Evolutionary conservation across 1,140 invertebrate genomes (phyloP).

Genomic region (Sarcophaga peregrina): DNA sequence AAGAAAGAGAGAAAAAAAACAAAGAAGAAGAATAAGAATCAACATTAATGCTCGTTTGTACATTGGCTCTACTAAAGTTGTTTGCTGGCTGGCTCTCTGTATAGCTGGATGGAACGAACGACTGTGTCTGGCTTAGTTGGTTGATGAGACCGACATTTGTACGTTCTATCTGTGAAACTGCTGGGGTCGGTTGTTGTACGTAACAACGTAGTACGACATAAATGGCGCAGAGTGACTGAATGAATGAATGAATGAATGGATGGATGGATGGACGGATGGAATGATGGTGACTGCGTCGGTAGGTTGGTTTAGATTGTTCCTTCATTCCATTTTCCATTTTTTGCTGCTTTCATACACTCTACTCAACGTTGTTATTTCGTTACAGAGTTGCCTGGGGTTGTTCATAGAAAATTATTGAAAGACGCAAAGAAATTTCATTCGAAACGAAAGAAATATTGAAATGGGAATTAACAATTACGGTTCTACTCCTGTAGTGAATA

Average conservation of each 20-base stretch:
- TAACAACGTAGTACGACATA: neutral
- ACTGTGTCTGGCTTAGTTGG: constrained; percentile 12
- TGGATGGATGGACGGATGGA: constrained; percentile 29
- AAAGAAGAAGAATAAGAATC: neutral
- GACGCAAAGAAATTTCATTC: too few species aligned
- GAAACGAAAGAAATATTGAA: too few species aligned
- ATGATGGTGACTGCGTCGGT: neutral
- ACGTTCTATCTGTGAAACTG: constrained; percentile 31
- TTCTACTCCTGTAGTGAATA: too few species aligned
- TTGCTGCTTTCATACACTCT: neutral
- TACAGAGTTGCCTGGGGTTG: neutral
- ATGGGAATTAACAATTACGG: too few species aligned
- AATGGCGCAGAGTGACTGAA: constrained; percentile 10
- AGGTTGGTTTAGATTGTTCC: constrained; percentile 26
- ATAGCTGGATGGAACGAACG: neutral
- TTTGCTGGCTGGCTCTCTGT: constrained; percentile 25
- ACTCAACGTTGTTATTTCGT: neutral
- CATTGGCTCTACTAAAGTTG: constrained; percentile 34
- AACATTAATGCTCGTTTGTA: constrained; percentile 41
- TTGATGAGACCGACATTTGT: constrained; percentile 26
- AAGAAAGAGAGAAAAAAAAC: neutral
- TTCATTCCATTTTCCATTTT: neutral
- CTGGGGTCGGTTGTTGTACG: constrained; percentile 33
- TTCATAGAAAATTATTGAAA: too few species aligned
- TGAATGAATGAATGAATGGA: constrained; percentile 28